Evolutionary conservation across 2,888 invertebrate genomes (phyloP).

Genomic region (Ypsolopha sequella): DNA sequence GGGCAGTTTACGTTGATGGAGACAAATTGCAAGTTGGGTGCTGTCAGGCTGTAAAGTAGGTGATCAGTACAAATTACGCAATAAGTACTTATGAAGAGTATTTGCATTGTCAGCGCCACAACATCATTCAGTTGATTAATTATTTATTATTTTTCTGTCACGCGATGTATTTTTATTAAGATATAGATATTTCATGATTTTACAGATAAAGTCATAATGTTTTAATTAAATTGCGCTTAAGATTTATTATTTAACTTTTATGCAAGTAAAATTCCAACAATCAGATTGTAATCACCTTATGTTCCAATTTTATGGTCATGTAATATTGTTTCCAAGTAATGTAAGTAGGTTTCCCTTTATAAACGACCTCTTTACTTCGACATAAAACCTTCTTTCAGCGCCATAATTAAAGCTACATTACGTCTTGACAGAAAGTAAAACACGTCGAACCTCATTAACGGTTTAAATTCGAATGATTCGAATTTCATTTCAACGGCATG

Average conservation of each 20-base stretch:
- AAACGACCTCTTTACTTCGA: not conserved
- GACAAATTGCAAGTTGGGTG: not conserved
- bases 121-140: no score
- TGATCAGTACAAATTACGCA: slow-evolving; percentile 6
- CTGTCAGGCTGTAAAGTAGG: not conserved
- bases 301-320: no score
- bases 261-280: no score
- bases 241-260: no score
- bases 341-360: not conserved
- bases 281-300: no score
- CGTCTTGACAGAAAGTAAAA: slow-evolving; percentile 32
- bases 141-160: no score
- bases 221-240: no score
- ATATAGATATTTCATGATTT: no score
- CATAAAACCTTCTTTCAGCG: slow-evolving; percentile 16
- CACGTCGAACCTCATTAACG: slow-evolving; percentile 44
- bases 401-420: slow-evolving; percentile 33
- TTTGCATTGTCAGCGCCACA: slow-evolving; percentile 11
- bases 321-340: no score
- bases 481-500: slow-evolving; percentile 21
- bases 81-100: slow-evolving; percentile 3
- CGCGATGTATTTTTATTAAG: no score
- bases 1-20: not conserved
- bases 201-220: no score
- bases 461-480: slow-evolving; percentile 26